phyloP scores from a whole-genome alignment of 2,113 vertebrate species.

The Pithys albifrons region DNA sequence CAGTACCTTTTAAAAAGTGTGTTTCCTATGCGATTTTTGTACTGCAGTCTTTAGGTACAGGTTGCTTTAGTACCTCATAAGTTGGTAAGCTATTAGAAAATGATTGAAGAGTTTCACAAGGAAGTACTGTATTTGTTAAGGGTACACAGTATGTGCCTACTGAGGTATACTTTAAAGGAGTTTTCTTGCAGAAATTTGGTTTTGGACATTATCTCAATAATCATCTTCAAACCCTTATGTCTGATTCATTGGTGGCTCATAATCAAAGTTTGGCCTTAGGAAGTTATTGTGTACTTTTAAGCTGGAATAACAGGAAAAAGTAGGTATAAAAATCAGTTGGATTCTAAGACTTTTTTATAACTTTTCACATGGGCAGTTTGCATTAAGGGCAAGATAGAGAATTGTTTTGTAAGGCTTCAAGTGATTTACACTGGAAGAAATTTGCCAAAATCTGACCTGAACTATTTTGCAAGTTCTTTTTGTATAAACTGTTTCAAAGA shows the following conservation, averaged over 20 bases:
- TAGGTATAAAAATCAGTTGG: background rate
- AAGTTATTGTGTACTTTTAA: background rate
- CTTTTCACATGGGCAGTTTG: background rate
- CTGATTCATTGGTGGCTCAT: background rate
- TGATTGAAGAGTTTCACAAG: background rate
- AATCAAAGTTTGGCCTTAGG: background rate
- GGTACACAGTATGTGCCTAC: background rate
- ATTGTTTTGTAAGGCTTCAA: background rate
- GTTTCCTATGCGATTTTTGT: background rate
- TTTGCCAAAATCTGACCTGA: background rate
- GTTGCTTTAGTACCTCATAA: background rate
- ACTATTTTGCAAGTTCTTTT: background rate
- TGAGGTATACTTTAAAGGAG: background rate
- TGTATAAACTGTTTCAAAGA: background rate
- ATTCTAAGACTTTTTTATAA: background rate
- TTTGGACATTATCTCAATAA: background rate
- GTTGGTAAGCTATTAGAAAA: background rate
- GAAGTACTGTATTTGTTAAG: background rate
- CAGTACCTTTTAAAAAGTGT: background rate
- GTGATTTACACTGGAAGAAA: background rate
- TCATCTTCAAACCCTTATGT: background rate
- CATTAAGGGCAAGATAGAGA: background rate
- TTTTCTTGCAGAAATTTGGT: background rate
- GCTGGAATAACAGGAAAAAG: background rate
- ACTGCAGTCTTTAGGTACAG: background rate